Conservation (phyloP, 2,113 vertebrate genomes). For the Paramisgurnus dabryanus region DNA sequence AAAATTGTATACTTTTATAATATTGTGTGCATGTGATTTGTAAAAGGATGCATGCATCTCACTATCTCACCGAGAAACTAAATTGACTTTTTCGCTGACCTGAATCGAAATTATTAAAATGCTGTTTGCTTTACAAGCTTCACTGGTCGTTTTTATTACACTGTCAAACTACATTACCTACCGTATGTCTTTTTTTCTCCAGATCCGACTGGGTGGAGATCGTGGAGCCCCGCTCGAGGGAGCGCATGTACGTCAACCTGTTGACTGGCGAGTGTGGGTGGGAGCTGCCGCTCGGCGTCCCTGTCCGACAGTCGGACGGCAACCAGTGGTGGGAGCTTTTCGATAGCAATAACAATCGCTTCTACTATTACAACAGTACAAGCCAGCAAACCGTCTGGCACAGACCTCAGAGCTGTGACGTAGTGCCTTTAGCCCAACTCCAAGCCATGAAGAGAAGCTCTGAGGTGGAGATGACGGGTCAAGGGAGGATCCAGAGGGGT, state of each 20-base stretch:
- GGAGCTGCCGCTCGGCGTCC: conserved; percentile 72
- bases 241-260: conserved; percentile 82
- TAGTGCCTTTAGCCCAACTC: conserved; percentile 78
- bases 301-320: conserved; percentile 75
- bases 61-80: no score
- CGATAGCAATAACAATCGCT: conserved; percentile 77
- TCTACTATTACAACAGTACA: conserved; percentile 82
- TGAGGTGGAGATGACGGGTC: conserved; percentile 56
- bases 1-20: no score
- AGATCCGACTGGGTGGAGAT: conserved; percentile 83
- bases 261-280: conserved; percentile 77
- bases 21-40: no score
- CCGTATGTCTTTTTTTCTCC: conserved; percentile 31
- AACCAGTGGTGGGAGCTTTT: conserved; percentile 85
- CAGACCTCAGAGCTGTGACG: conserved; percentile 76
- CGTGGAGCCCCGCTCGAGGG: conserved; percentile 76
- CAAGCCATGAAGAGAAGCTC: conserved; percentile 77
- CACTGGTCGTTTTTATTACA: neutral
- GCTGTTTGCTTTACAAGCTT: neutral
- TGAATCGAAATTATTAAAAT: neutral
- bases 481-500: conserved; percentile 41
- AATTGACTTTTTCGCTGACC: no score
- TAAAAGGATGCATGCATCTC: no score
- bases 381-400: conserved; percentile 79
- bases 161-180: neutral